Evolutionary conservation across 2,113 vertebrate species (phyloP).

Genomic region (Equus przewalskii): DNA sequence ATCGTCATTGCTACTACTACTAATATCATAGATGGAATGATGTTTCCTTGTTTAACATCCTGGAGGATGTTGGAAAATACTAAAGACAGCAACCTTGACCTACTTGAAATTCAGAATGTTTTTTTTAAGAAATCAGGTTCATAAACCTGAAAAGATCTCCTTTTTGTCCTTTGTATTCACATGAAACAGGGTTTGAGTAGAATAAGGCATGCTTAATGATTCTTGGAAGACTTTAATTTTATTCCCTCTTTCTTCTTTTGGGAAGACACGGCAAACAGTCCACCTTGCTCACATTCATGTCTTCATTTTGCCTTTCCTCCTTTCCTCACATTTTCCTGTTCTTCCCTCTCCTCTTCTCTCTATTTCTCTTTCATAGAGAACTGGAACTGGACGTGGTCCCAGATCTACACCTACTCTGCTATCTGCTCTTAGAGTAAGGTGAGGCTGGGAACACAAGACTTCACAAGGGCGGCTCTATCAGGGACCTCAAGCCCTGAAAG

Average conservation of each 20-base stretch:
- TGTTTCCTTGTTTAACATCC: not conserved
- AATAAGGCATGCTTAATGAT: not conserved
- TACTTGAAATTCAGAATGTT: constrained; percentile 16
- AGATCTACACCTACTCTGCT: not conserved
- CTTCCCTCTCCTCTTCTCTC: not conserved
- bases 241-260: not conserved
- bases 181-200: not conserved
- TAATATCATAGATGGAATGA: not conserved
- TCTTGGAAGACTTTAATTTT: not conserved
- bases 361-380: not conserved
- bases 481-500: not conserved
- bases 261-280: not conserved
- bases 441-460: not conserved
- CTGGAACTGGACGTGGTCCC: not conserved
- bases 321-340: not conserved
- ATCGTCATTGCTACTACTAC: not conserved
- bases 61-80: not conserved
- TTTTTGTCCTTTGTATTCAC: not conserved
- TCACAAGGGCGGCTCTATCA: not conserved
- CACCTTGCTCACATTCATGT: not conserved
- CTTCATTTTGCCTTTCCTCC: not conserved
- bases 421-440: not conserved
- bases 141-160: not conserved
- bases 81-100: not conserved
- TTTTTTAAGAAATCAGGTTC: constrained; percentile 42